A percentile compares a stretch with the other conserved stretches of the same genome.
Conservation (phyloP, 2,797 vertebrate species). For the Sphenopsis melanotis region DNA sequence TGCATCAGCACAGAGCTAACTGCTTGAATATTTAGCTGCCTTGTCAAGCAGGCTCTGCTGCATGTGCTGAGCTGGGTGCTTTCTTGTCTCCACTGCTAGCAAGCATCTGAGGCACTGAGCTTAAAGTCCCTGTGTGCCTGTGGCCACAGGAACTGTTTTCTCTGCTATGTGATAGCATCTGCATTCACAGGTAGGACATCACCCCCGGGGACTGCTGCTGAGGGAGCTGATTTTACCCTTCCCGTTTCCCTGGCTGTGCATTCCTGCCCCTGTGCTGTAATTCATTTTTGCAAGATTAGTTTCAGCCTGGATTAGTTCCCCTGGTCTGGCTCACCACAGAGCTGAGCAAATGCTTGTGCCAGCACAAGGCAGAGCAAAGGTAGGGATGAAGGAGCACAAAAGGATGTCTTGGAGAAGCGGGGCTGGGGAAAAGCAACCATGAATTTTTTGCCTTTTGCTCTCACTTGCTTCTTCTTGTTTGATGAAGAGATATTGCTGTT, state of each 20-base stretch:
- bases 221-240: neutral
- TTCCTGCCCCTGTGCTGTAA: neutral
- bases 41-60: neutral
- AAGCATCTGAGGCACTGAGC: accelerated
- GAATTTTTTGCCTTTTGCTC: neutral
- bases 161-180: neutral
- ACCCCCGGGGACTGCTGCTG: neutral
- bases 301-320: conserved; percentile 21
- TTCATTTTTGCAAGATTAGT: conserved; percentile 13
- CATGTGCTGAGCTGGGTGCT: neutral
- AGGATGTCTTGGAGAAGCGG: accelerated
- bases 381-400: neutral
- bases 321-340: neutral
- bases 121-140: neutral
- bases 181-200: neutral
- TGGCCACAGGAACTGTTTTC: neutral
- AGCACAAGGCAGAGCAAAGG: neutral
- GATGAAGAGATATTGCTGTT: neutral
- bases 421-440: neutral
- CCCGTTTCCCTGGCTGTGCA: neutral
- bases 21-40: conserved; percentile 7
- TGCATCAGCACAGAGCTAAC: conserved; percentile 30
- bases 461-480: neutral
- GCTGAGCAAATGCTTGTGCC: neutral
- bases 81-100: neutral